Conservation (phyloP, 2,797 vertebrate genomes). For the Sorex maritimensis region DNA sequence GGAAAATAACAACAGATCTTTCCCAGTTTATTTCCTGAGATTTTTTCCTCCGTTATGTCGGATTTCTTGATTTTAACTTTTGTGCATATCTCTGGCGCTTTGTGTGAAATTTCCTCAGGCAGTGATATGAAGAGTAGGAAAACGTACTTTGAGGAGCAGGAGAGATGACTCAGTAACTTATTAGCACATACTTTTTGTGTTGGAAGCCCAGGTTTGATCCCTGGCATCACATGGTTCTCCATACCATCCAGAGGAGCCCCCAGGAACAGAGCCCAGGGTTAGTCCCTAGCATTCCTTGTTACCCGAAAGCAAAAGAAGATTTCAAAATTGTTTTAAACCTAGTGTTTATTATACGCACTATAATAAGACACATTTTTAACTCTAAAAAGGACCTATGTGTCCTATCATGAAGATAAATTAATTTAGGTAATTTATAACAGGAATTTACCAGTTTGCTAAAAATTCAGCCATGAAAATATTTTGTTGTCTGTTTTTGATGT, state of each 20-base stretch:
- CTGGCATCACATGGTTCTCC: too few relatives aligned
- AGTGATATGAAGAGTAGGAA: neutral
- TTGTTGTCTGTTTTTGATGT: too few relatives aligned
- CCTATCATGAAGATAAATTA: conserved; percentile 47
- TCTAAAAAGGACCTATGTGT: neutral
- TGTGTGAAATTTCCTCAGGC: conserved; percentile 9
- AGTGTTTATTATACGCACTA: conserved; percentile 28
- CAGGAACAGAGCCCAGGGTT: too few relatives aligned
- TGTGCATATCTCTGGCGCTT: neutral
- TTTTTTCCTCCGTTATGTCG: conserved; percentile 12
- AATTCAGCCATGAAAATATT: conserved; percentile 50
- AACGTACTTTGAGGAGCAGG: neutral
- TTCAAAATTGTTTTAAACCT: conserved; percentile 31
- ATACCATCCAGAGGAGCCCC: too few relatives aligned
- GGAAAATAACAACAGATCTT: neutral
- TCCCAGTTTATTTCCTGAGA: conserved; percentile 27
- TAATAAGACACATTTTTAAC: conserved; percentile 20
- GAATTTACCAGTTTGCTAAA: conserved; percentile 88
- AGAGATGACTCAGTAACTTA: too few relatives aligned
- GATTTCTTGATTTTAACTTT: conserved; percentile 33
- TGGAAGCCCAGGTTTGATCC: too few relatives aligned
- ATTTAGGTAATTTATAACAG: conserved; percentile 90
- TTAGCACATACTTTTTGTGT: too few relatives aligned
- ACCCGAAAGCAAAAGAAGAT: too few relatives aligned
- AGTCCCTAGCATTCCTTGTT: too few relatives aligned